Evolutionary conservation across 2,797 vertebrate species (phyloP).

Genomic region (Macropus fuliginosus): DNA sequence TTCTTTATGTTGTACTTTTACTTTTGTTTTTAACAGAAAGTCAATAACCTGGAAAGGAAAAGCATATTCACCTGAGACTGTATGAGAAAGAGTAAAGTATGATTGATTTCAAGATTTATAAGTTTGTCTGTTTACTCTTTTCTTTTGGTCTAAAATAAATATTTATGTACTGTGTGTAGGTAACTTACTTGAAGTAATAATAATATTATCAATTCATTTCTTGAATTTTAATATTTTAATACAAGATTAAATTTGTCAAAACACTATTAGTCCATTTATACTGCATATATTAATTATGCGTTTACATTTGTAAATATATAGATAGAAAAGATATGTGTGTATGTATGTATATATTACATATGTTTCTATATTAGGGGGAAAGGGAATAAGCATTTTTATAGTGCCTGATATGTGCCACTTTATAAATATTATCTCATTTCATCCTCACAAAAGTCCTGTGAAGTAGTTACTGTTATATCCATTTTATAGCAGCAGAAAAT

Average conservation of each 20-base stretch:
- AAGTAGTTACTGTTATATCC: too few relatives aligned
- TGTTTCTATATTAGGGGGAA: background rate
- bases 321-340: background rate
- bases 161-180: background rate
- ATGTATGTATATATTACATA: background rate
- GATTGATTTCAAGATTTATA: conserved; percentile 33
- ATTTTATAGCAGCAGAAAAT: too few relatives aligned
- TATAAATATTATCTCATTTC: too few relatives aligned
- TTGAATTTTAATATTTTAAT: conserved; percentile 16
- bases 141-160: conserved; percentile 11
- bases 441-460: too few relatives aligned
- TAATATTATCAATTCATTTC: background rate
- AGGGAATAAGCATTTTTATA: background rate
- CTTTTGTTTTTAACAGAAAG: conserved; percentile 67
- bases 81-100: conserved; percentile 18
- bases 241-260: background rate
- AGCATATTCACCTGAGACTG: background rate
- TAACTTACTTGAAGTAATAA: conserved; percentile 14
- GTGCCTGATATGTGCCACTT: background rate
- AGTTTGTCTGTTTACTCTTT: conserved; percentile 16
- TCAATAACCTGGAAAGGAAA: conserved; percentile 64
- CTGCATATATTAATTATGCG: background rate
- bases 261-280: background rate
- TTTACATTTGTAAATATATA: background rate
- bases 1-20: conserved; percentile 52